Evolutionary conservation across 2,113 vertebrate species (phyloP).

Genomic region (Archocentrus centrarchus): DNA sequence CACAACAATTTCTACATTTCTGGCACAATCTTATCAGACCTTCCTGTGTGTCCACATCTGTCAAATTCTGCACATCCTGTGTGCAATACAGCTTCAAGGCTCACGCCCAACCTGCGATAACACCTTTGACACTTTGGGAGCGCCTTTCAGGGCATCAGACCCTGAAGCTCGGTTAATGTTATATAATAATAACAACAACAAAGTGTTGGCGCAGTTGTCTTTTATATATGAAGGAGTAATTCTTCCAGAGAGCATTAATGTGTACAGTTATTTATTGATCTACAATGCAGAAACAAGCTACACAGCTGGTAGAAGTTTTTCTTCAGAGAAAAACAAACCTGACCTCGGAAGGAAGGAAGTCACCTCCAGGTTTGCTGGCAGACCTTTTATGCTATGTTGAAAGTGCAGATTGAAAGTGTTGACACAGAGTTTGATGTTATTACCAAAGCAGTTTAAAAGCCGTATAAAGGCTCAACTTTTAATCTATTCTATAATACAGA

Average conservation of each 20-base stretch:
- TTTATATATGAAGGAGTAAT: neutral
- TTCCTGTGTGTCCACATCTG: neutral
- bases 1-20: neutral
- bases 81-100: conserved; percentile 8
- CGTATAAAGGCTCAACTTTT: neutral
- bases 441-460: neutral
- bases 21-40: neutral
- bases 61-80: conserved; percentile 1
- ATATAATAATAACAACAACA: conserved; percentile 2
- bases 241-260: conserved; percentile 10
- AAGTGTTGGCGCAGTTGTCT: neutral
- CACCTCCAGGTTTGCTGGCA: neutral
- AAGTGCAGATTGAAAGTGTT: neutral
- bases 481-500: neutral
- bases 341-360: neutral
- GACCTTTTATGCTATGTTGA: neutral
- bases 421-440: neutral
- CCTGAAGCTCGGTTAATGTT: neutral
- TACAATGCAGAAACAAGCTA: neutral
- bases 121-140: neutral
- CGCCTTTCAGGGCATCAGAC: neutral
- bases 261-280: conserved; percentile 12
- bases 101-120: neutral
- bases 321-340: neutral
- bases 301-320: neutral